phyloP scores from a whole-genome alignment of 2,113 vertebrate genomes.

The Meles meles region DNA sequence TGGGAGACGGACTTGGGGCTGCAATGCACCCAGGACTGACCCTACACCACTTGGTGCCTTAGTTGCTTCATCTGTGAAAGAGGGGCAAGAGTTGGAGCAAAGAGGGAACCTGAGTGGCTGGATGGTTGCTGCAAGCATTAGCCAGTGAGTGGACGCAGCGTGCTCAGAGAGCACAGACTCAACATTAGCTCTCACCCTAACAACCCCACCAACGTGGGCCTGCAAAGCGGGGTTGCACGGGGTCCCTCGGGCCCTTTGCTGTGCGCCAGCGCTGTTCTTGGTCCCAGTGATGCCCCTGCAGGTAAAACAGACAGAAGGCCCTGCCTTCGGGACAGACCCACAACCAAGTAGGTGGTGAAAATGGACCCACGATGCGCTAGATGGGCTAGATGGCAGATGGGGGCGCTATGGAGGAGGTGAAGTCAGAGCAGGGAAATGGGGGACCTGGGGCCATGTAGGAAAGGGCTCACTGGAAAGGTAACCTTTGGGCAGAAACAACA shows the following conservation, averaged over 20 bases:
- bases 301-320: background rate
- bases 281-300: rapidly evolving
- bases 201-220: too few relatives aligned
- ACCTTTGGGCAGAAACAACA: background rate
- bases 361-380: rapidly evolving
- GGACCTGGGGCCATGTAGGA: too few relatives aligned
- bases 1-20: background rate
- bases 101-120: too few relatives aligned
- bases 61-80: background rate
- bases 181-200: background rate
- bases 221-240: background rate
- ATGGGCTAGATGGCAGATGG: background rate
- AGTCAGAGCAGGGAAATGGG: background rate
- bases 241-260: background rate
- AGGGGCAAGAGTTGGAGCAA: background rate
- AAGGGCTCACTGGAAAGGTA: background rate
- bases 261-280: background rate
- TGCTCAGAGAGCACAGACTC: background rate
- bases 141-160: background rate
- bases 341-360: background rate
- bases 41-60: background rate
- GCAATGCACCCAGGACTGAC: background rate
- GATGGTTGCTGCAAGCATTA: background rate
- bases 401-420: background rate
- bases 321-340: background rate